These are phyloP conservation scores for Ptychoptera contaminata DNA, from an alignment of 2,888 invertebrate genomes.

Conservation along the genomic window DNA sequence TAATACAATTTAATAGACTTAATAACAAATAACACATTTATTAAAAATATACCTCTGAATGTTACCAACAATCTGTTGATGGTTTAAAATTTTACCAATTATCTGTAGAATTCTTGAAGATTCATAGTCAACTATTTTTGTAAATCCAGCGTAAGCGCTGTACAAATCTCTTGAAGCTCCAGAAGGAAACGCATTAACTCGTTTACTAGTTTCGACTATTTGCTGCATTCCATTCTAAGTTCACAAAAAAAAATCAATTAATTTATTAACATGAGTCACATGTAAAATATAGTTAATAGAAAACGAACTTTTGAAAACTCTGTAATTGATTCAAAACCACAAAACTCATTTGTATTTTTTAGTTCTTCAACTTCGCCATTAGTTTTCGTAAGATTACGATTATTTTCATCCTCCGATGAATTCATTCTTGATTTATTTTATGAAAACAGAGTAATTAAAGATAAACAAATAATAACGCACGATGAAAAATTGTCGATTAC, in stretches of 20 bases:
- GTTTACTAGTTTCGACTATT: conserved; percentile 50
- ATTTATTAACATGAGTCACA: background rate
- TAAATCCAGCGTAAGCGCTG: conserved; percentile 60
- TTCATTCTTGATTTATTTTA: no score
- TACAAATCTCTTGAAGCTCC: conserved; percentile 58
- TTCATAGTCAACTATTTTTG: conserved; percentile 44
- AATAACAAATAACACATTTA: background rate
- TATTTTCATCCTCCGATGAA: no score
- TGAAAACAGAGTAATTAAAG: no score
- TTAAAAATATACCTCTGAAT: conserved; percentile 28
- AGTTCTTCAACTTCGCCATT: no score
- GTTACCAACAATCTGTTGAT: conserved; percentile 39
- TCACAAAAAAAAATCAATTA: conserved; percentile 9
- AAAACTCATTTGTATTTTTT: conserved; percentile 3
- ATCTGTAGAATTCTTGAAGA: conserved; percentile 44
- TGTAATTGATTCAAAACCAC: conserved; percentile 12
- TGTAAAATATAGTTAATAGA: background rate
- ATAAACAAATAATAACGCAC: no score
- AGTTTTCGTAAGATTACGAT: no score
- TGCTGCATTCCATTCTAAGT: conserved; percentile 47
- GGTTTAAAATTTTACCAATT: conserved; percentile 38
- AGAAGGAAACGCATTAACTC: conserved; percentile 54
- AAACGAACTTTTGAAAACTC: conserved; percentile 22
- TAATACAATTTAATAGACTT: background rate
- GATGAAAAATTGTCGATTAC: no score